phyloP scores from a whole-genome alignment of 1,140 invertebrate genomes.

The Drosophila ogumai region DNA sequence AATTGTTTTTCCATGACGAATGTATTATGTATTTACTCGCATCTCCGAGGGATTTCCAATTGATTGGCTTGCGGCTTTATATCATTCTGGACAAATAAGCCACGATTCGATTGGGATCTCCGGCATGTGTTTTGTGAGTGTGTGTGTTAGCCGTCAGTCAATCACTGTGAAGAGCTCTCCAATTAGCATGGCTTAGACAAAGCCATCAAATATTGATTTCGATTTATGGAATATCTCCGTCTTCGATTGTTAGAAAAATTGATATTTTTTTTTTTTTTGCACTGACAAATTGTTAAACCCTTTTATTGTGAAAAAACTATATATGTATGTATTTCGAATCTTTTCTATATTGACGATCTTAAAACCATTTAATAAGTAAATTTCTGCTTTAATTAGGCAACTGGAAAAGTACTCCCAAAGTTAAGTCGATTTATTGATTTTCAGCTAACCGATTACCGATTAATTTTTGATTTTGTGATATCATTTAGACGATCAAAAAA shows the following conservation, averaged over 20 bases:
- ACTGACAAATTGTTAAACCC: not conserved
- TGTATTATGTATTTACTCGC: conserved; percentile 22
- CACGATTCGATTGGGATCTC: conserved; percentile 32
- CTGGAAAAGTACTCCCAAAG: not conserved
- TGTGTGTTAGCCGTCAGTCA: conserved; percentile 30
- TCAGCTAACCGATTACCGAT: not conserved
- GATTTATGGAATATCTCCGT: conserved; percentile 8
- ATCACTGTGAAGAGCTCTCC: conserved; percentile 45
- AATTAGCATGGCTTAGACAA: conserved; percentile 39
- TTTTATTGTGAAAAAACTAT: not conserved
- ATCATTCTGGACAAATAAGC: conserved; percentile 22
- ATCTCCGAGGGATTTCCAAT: conserved; percentile 28
- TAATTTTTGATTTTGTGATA: not conserved
- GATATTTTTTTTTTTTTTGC: conserved; percentile 1
- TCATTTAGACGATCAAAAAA: conserved; percentile 7
- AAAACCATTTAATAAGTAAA: not conserved
- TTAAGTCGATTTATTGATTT: not conserved
- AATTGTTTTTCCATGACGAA: conserved; percentile 6
- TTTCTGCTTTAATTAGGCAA: not conserved
- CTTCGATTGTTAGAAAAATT: conserved; percentile 14
- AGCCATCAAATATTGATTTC: conserved; percentile 42
- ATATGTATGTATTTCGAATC: not conserved
- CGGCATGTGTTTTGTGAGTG: conserved; percentile 1
- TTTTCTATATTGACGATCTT: not conserved
- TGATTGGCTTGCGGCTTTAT: conserved; percentile 39